phyloP scores from a whole-genome alignment of 2,888 invertebrate genomes.

The Conomelus anceps region DNA sequence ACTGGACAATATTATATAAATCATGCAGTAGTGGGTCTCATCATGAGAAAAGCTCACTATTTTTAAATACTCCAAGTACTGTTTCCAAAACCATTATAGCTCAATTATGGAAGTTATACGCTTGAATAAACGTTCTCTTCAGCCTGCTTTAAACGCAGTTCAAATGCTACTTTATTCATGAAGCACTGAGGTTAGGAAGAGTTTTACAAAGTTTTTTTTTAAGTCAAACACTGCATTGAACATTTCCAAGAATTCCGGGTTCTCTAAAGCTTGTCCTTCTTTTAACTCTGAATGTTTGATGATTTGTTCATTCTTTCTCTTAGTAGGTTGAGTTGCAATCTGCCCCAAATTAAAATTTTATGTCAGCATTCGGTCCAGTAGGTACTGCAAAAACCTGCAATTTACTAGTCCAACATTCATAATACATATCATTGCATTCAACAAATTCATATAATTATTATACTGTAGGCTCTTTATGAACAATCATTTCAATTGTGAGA shows the following conservation, averaged over 20 bases:
- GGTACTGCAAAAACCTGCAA: too few relatives aligned
- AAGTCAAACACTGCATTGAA: not conserved
- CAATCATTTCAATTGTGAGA: too few relatives aligned
- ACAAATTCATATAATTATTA: too few relatives aligned
- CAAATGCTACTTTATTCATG: not conserved
- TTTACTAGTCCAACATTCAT: not conserved
- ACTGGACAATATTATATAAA: too few relatives aligned
- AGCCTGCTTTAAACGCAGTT: not conserved
- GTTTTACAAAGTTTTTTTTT: not conserved
- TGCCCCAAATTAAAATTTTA: not conserved
- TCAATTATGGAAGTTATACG: not conserved
- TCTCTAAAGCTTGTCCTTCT: not conserved
- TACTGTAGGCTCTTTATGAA: too few relatives aligned
- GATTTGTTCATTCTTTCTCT: not conserved
- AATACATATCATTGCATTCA: too few relatives aligned
- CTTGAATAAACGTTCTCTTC: not conserved
- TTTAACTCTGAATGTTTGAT: not conserved
- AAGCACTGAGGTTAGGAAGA: not conserved
- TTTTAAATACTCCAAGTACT: not conserved
- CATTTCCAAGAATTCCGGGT: not conserved
- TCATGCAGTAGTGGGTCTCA: not conserved
- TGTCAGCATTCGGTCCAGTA: not conserved
- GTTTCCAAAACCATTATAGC: not conserved
- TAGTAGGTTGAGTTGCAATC: not conserved
- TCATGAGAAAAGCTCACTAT: not conserved